Conservation (phyloP, 64 coral and sea anemone genomes). For the Porites australiensis region DNA sequence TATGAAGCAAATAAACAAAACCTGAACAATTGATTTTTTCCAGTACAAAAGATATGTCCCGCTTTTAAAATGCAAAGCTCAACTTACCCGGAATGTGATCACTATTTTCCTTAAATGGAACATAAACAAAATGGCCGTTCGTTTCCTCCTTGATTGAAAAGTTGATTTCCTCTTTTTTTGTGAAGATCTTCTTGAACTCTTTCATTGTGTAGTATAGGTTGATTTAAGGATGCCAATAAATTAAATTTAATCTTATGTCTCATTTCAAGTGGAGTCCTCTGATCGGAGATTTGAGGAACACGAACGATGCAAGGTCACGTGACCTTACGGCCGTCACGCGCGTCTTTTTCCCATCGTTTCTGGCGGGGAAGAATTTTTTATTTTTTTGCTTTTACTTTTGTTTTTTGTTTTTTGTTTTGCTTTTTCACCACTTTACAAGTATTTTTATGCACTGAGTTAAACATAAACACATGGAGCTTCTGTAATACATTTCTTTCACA, state of each 20-base stretch:
- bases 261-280: background rate
- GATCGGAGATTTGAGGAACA: background rate
- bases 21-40: too few relatives aligned
- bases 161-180: slow-evolving; percentile 12
- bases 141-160: slow-evolving; percentile 16
- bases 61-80: background rate
- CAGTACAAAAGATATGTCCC: too few relatives aligned
- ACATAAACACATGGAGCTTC: too few relatives aligned
- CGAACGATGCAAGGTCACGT: background rate
- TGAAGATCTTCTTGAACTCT: slow-evolving; percentile 11
- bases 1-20: too few relatives aligned
- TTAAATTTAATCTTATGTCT: background rate
- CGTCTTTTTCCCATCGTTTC: too few relatives aligned
- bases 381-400: too few relatives aligned
- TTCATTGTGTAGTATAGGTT: background rate
- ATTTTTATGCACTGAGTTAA: too few relatives aligned
- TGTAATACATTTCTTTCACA: too few relatives aligned
- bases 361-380: too few relatives aligned
- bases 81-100: slow-evolving; percentile 19
- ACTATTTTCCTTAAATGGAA: background rate
- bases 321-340: too few relatives aligned
- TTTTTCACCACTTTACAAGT: too few relatives aligned
- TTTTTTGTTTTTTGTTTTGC: too few relatives aligned
- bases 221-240: background rate
- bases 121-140: slow-evolving; percentile 26